Percentiles rank a stretch among this genome's conserved stretches.
phyloP scores from a whole-genome alignment of 2,797 vertebrate genomes.

The Galagoides demidoff region DNA sequence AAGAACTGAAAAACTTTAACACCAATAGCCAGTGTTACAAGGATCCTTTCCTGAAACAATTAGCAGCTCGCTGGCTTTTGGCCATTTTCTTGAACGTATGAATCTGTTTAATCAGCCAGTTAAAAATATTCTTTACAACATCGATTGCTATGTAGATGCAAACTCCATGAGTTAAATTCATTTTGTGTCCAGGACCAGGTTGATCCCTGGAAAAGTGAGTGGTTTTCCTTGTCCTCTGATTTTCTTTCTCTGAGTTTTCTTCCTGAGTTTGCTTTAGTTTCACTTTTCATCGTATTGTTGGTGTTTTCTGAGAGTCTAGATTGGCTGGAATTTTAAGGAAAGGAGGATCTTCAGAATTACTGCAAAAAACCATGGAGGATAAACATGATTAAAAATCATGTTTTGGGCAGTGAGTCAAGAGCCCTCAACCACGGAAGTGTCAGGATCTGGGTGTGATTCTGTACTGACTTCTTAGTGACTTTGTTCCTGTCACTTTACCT shows the following conservation, averaged over 20 bases:
- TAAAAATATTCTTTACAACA: neutral
- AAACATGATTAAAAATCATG: neutral
- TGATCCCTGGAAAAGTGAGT: neutral
- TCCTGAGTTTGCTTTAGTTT: slow-evolving; percentile 4
- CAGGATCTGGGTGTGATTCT: neutral
- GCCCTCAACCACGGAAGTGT: neutral
- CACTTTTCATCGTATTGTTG: neutral
- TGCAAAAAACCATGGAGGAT: neutral
- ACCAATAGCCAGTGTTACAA: neutral
- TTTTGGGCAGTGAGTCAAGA: neutral
- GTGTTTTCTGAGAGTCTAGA: slow-evolving; percentile 34
- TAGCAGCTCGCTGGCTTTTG: neutral
- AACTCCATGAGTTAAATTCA: neutral
- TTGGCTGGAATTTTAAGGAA: neutral
- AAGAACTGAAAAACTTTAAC: neutral
- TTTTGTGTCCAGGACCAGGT: neutral
- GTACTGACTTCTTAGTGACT: neutral
- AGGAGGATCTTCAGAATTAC: neutral
- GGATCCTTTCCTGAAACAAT: neutral
- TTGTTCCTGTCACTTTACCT: neutral
- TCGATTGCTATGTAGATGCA: neutral
- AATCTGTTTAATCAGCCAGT: neutral
- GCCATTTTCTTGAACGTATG: neutral
- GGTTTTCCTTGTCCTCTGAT: neutral
- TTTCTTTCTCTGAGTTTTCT: slow-evolving; percentile 2